Evolutionary conservation across 2,797 vertebrate genomes (phyloP).

Genomic region (Smutsia gigantea): DNA sequence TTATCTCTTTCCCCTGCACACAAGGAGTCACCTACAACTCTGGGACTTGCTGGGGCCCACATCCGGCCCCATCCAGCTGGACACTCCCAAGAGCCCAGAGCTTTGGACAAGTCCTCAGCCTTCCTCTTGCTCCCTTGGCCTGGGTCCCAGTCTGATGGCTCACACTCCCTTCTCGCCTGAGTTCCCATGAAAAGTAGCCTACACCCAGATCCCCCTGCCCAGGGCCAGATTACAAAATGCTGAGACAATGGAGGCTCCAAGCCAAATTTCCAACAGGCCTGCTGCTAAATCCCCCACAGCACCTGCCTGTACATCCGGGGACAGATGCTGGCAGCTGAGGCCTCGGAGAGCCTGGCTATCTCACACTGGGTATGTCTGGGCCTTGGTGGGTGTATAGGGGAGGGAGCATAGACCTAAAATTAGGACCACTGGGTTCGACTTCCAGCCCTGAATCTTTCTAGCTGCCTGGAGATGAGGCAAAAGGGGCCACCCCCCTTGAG

Average conservation of each 20-base stretch:
- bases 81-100: neutral
- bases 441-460: neutral
- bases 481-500: too few relatives aligned
- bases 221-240: constrained; percentile 64
- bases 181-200: constrained; percentile 76
- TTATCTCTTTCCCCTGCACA: neutral
- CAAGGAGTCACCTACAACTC: neutral
- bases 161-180: constrained; percentile 51
- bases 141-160: constrained; percentile 49
- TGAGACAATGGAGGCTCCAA: constrained; percentile 72
- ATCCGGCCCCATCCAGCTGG: constrained; percentile 62
- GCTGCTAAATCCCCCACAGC: constrained; percentile 31
- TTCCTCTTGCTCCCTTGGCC: constrained; percentile 65
- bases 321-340: neutral
- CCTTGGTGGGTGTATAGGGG: neutral
- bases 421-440: neutral
- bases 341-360: neutral
- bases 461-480: neutral
- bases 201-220: constrained; percentile 65
- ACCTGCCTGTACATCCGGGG: constrained; percentile 47
- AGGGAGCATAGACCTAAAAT: neutral
- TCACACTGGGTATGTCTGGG: neutral
- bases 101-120: constrained; percentile 50
- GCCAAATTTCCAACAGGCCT: constrained; percentile 73
- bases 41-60: neutral